A percentile compares a stretch with the other conserved stretches of the same genome.
These are phyloP conservation scores for Carassius carassius DNA, from an alignment of 2,113 vertebrate genomes.

Conservation along the genomic window DNA sequence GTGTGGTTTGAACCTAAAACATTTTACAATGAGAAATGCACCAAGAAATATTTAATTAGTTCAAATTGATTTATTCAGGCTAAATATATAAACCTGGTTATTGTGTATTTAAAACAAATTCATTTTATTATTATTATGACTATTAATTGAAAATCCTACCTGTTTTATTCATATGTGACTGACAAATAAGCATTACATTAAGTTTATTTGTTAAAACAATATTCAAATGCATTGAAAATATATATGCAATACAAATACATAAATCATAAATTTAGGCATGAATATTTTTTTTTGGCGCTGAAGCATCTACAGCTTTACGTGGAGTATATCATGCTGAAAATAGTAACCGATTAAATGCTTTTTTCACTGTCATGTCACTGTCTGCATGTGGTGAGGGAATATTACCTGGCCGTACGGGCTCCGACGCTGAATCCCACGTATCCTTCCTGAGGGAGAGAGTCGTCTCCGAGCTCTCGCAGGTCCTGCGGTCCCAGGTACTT, in stretches of 20 bases:
- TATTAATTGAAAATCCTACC: not conserved
- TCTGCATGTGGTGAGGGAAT: not conserved
- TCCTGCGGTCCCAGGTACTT: slow-evolving; percentile 97
- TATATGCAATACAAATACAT: not conserved
- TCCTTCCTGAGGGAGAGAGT: slow-evolving; percentile 94
- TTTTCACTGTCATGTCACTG: not conserved
- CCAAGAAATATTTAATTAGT: too few species aligned
- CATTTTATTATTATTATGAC: not conserved
- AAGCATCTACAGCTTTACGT: not conserved
- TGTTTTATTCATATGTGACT: not conserved
- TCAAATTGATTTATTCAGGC: too few species aligned
- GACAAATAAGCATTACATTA: not conserved
- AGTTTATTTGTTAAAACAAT: not conserved
- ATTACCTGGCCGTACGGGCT: slow-evolving; percentile 93
- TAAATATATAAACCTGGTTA: too few species aligned
- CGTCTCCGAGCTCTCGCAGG: slow-evolving; percentile 93
- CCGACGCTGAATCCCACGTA: slow-evolving; percentile 97
- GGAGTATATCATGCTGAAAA: not conserved
- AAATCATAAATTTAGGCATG: not conserved
- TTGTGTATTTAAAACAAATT: too few species aligned
- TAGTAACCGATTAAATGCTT: not conserved
- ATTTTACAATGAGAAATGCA: too few species aligned
- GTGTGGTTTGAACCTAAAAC: too few species aligned
- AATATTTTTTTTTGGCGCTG: not conserved
- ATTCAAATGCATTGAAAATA: not conserved